A percentile compares a stretch with the other conserved stretches of the same genome.
Evolutionary conservation across 2,797 vertebrate genomes (phyloP).

Genomic region (Lithobates pipiens): DNA sequence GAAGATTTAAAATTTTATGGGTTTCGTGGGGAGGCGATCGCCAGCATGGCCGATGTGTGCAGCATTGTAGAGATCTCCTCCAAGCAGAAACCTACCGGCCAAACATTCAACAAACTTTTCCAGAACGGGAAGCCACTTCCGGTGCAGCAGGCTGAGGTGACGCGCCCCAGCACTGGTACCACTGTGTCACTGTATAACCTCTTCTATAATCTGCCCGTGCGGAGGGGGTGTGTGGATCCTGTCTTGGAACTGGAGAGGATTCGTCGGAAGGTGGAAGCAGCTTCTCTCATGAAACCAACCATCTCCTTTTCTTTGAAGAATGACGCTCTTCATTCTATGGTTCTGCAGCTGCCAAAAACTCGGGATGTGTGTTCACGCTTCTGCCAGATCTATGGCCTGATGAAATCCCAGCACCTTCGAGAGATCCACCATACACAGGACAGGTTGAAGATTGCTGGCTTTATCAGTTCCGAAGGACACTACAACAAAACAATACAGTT

Average conservation of each 20-base stretch:
- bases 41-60: constrained; percentile 85
- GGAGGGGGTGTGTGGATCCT: constrained; percentile 86
- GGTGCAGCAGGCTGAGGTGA: constrained; percentile 80
- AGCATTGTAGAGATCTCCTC: constrained; percentile 89
- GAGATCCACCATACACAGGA: constrained; percentile 79
- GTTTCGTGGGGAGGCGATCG: constrained; percentile 93
- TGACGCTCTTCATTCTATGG: constrained; percentile 84
- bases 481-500: constrained; percentile 93
- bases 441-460: constrained; percentile 84
- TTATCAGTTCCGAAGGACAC: constrained; percentile 89
- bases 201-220: constrained; percentile 91
- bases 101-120: constrained; percentile 88
- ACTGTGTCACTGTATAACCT: constrained; percentile 88
- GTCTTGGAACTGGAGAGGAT: constrained; percentile 89
- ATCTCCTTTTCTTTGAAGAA: constrained; percentile 93
- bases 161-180: constrained; percentile 87
- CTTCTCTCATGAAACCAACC: constrained; percentile 89
- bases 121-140: constrained; percentile 80
- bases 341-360: constrained; percentile 90
- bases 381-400: constrained; percentile 87
- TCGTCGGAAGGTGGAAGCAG: constrained; percentile 87
- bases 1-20: constrained; percentile 86
- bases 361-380: constrained; percentile 86
- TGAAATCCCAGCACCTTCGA: constrained; percentile 85
- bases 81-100: constrained; percentile 77